A percentile compares a stretch with the other conserved stretches of the same genome.
These are phyloP conservation scores for Chamaea fasciata DNA, from an alignment of 2,113 vertebrate genomes.

Conservation along the genomic window DNA sequence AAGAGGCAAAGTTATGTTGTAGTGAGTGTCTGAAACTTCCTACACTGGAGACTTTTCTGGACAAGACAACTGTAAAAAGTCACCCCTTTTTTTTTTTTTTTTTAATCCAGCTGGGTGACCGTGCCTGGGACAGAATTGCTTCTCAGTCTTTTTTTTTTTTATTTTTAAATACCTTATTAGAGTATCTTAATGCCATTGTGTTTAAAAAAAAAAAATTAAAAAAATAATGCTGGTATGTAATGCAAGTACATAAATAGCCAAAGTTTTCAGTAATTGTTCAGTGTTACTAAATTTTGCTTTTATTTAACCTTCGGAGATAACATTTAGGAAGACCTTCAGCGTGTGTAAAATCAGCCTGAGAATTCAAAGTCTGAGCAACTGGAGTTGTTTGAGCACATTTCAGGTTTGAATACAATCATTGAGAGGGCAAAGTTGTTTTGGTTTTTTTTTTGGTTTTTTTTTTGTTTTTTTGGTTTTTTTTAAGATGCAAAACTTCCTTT, in stretches of 20 bases:
- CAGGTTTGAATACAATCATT: not conserved
- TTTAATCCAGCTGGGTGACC: not conserved
- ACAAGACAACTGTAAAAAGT: not conserved
- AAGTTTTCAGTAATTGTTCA: conserved; percentile 54
- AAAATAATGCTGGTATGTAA: conserved; percentile 35
- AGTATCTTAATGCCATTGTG: conserved; percentile 48
- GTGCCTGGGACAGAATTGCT: conserved; percentile 20
- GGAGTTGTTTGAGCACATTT: not conserved
- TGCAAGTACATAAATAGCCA: conserved; percentile 53
- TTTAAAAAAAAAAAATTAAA: not conserved
- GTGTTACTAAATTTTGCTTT: conserved; percentile 49
- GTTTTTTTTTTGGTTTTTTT: too few relatives aligned
- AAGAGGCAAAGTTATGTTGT: not conserved
- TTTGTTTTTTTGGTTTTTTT: too few relatives aligned
- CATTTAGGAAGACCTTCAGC: conserved; percentile 51
- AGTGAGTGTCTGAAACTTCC: not conserved
- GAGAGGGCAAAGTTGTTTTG: not conserved
- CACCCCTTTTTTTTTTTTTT: not conserved
- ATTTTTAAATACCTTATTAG: conserved; percentile 21
- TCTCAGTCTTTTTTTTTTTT: not conserved
- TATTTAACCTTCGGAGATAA: conserved; percentile 40
- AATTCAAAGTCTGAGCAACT: not conserved
- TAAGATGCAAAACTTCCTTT: not conserved
- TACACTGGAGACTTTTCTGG: not conserved
- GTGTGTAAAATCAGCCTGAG: not conserved